Evolutionary conservation across 2,797 vertebrate species (phyloP).

Genomic region (Centroberyx gerrardi): DNA sequence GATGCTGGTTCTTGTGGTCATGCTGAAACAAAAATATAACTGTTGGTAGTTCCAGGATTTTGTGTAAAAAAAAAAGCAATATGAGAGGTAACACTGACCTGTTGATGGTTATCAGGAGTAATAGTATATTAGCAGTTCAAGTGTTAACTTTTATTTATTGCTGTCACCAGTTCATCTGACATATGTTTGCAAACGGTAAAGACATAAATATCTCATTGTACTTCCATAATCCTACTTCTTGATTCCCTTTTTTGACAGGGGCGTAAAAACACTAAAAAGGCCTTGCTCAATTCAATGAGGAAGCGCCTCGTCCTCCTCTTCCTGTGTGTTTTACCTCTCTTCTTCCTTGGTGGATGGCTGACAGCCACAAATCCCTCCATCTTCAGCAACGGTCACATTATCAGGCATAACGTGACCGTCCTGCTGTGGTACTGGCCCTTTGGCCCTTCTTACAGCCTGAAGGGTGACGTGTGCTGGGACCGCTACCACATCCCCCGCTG

Average conservation of each 20-base stretch:
- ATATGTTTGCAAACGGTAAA: neutral
- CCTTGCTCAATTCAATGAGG: constrained; percentile 9
- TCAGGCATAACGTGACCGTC: constrained; percentile 67
- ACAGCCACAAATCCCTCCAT: neutral
- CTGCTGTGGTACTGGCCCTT: constrained; percentile 95
- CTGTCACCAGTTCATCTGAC: no score
- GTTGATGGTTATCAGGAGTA: no score
- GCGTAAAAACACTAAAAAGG: neutral
- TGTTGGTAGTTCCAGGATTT: no score
- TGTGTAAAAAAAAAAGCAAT: no score
- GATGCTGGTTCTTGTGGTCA: no score
- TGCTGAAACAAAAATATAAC: no score
- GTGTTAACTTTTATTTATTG: no score
- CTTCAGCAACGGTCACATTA: neutral
- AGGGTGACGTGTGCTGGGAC: constrained; percentile 78
- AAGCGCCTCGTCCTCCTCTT: constrained; percentile 24
- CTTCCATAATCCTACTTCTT: neutral
- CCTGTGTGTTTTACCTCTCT: constrained; percentile 29
- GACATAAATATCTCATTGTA: neutral
- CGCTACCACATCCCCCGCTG: constrained; percentile 82
- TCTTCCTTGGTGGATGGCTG: constrained; percentile 25
- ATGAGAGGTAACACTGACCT: no score
- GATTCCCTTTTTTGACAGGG: constrained; percentile 40
- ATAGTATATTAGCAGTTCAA: no score
- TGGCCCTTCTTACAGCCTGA: constrained; percentile 51